Base-by-base conservation (phyloP, 2,797 vertebrate species). In the Eurystomus glaucurus region DNA sequence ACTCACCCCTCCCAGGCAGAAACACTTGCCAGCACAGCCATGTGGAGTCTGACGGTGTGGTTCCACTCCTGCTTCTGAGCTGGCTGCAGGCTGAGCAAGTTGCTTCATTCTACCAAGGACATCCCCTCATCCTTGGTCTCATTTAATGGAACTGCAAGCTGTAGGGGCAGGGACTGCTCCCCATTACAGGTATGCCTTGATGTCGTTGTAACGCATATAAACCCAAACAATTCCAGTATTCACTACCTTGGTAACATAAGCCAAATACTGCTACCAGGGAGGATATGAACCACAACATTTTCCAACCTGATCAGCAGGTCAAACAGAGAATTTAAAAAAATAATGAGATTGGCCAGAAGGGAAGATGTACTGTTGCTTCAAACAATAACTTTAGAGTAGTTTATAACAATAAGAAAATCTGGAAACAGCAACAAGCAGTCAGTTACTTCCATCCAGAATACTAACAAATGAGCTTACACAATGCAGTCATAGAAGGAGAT, bases 21-120 rank as follows among this genome's bases (percentile, higher is more conserved):
- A 76, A 22, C 0, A 0, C 21, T n/a, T 26, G 62, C 78, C 78
- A 88, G 71, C 54, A 26, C 55, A 46, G 93, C 60, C 29, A 0
- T 3, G 51, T 0, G 16, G 31, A 58, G 50, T 18, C 90, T 1
- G 76, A 14, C 61, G 22, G 26, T 1, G 26, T 2, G 0, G 29
- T 20, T 78, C 68, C 28, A 17, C 48, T 31, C 25, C 51, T 39
- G 68, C 82, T 55, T 66, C 85, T 8, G 41, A 35, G 22, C 37
- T 7, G 74, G 18, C 31, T 33, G 48, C 1, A 3, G 54, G 31
- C 8, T 1, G 13, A 70, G 41, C 74, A 43, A 85, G 45, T 3
- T 76, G 29, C 66, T 21, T 54, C 33, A n/a, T 6, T 33, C 18
- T 2, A 52, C 41, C 13, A 4, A 22, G 61, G 31, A 11, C 9